These are phyloP conservation scores for Saxidomus purpurata DNA, from an alignment of 1,140 invertebrate species.

Conservation along the genomic window DNA sequence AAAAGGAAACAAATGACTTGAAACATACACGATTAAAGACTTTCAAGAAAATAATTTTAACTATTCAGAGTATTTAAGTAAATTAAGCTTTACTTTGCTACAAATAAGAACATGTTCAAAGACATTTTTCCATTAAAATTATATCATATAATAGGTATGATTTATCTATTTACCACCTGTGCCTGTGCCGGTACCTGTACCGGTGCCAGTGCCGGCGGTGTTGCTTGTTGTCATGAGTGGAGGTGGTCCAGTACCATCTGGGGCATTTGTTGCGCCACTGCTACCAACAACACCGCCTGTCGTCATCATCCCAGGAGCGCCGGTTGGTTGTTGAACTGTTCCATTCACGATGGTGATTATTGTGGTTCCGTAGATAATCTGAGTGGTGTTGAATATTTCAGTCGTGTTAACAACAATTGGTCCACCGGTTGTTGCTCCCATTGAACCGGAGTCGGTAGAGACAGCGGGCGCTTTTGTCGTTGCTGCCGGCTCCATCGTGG, in stretches of 20 bases:
- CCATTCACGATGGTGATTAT: not conserved
- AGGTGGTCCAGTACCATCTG: not conserved
- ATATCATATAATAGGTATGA: too few relatives aligned
- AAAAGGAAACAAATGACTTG: too few relatives aligned
- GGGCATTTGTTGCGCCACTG: not conserved
- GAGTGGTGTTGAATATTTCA: slow-evolving; percentile 1
- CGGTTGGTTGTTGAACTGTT: not conserved
- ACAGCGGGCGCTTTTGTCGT: not conserved
- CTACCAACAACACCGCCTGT: not conserved
- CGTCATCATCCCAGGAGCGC: not conserved
- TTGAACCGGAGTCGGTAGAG: not conserved
- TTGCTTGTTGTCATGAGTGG: not conserved
- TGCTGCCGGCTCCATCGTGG: not conserved
- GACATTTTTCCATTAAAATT: too few relatives aligned
- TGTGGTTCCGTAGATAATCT: slow-evolving; percentile 8
- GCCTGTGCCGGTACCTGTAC: too few relatives aligned
- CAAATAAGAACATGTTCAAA: too few relatives aligned
- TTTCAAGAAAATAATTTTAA: too few relatives aligned
- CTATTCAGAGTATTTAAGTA: too few relatives aligned
- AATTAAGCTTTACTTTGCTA: too few relatives aligned
- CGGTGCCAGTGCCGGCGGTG: not conserved
- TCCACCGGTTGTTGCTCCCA: not conserved
- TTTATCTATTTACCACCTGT: too few relatives aligned
- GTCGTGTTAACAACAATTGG: not conserved
- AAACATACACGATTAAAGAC: too few relatives aligned